These are phyloP conservation scores for Oreochromis niloticus DNA, from an alignment of 2,113 vertebrate species.

Conservation along the genomic window DNA sequence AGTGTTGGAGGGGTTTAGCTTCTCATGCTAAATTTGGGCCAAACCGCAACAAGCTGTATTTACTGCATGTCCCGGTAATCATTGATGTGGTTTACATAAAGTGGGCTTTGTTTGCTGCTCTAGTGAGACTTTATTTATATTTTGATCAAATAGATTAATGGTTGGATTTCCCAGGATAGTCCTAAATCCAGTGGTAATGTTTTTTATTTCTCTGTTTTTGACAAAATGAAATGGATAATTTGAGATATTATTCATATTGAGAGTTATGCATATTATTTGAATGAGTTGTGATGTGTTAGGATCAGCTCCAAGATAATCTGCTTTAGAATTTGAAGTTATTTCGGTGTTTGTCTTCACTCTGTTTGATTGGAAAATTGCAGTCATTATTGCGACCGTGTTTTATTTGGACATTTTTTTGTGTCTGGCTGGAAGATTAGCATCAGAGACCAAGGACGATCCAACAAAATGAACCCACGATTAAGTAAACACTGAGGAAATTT, in stretches of 20 bases:
- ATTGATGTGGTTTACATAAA: not conserved
- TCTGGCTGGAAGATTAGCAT: not conserved
- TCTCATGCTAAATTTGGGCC: not conserved
- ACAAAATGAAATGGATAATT: not conserved
- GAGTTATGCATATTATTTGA: not conserved
- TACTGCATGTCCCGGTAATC: not conserved
- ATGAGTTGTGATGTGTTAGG: rapidly evolving
- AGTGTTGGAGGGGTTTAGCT: not conserved
- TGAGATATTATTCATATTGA: not conserved
- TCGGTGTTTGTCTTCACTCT: not conserved
- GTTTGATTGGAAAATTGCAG: not conserved
- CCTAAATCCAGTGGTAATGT: not conserved
- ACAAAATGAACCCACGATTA: not conserved
- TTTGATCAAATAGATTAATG: not conserved
- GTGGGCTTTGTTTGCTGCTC: not conserved
- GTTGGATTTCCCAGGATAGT: not conserved
- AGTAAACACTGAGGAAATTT: not conserved
- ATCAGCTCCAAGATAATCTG: not conserved
- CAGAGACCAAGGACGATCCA: not conserved
- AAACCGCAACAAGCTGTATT: not conserved
- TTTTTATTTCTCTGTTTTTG: not conserved
- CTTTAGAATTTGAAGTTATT: not conserved
- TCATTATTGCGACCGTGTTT: not conserved
- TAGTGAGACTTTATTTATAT: not conserved
- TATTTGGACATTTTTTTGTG: not conserved